These are phyloP conservation scores for Muntiacus muntjak DNA, from an alignment of 2,113 vertebrate species.

Conservation along the genomic window DNA sequence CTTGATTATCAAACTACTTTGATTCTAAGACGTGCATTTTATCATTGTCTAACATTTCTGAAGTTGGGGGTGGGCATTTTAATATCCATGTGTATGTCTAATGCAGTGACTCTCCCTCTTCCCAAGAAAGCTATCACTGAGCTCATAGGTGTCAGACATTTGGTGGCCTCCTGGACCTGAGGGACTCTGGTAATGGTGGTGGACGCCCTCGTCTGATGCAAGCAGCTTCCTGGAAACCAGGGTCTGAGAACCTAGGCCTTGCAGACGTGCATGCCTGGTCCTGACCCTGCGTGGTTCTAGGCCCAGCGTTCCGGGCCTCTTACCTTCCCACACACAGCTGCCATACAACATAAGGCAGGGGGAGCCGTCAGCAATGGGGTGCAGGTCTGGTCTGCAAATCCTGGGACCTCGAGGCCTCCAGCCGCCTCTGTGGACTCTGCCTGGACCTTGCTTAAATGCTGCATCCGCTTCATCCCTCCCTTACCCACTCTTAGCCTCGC, in stretches of 20 bases:
- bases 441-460: not conserved
- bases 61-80: not conserved
- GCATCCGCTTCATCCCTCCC: not conserved
- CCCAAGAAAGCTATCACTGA: not conserved
- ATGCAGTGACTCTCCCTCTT: not conserved
- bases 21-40: not conserved
- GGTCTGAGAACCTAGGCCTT: not conserved
- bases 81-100: not conserved
- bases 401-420: not conserved
- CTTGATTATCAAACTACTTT: not conserved
- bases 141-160: not conserved
- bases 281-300: not conserved
- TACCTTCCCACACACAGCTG: not conserved
- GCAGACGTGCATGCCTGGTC: not conserved
- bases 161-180: not conserved
- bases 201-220: rapidly evolving
- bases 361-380: rapidly evolving
- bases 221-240: not conserved
- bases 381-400: not conserved
- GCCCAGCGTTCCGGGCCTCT: not conserved
- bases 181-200: not conserved
- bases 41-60: not conserved
- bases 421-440: not conserved
- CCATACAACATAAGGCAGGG: not conserved
- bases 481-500: not conserved